Evolutionary conservation across 2,888 invertebrate genomes (phyloP), one percentile per base, ranked within the genome.

Genomic region (Diaperis boleti): DNA sequence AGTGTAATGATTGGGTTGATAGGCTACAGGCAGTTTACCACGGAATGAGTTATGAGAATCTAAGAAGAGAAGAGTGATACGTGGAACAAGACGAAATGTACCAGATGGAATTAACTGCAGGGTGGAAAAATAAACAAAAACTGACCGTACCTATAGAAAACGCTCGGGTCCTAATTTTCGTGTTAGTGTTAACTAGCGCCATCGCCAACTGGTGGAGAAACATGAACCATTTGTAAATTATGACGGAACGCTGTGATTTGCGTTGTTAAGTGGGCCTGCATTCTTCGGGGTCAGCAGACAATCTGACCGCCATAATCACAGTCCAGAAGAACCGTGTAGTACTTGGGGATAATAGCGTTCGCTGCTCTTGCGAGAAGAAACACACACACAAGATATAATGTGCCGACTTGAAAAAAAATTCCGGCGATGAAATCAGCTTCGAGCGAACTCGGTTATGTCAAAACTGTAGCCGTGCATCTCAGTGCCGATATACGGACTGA

Each of bases 351-450:
- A 65, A 65, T 64, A 60, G 64, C 64, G 56, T 50, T 64, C 44
- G 52, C 60, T 55, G 47, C 59, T 55, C 45, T 59, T 39, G 62
- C 47, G 57, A 55, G 60, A 59, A 64, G 64, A 64, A 60, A 64
- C 60, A 64, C 60, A 64, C 59, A 59, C 59, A 63, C 22, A 56
- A 59, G 50, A 42, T 50, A 44, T 62, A 55, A 56, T 54, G 54
- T 59, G 59, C 61, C 45, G 63, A 55, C 52, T 57, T 59, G 55
- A 54, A 56, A 66, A 72, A 71, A 70, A 72, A 69, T 56, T 54
- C 59, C 66, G 54, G 66, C 70, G 73, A 73, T 73, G 71, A 70
- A 73, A 73, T 73, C 73, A 69, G 71, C 69, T 71, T 64, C 62
- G 59, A 73, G 69, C 66, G 63, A 66, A 70, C 69, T 70, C 66